phyloP scores from a whole-genome alignment of 1,140 invertebrate genomes.

The Tetraneura akinire region DNA sequence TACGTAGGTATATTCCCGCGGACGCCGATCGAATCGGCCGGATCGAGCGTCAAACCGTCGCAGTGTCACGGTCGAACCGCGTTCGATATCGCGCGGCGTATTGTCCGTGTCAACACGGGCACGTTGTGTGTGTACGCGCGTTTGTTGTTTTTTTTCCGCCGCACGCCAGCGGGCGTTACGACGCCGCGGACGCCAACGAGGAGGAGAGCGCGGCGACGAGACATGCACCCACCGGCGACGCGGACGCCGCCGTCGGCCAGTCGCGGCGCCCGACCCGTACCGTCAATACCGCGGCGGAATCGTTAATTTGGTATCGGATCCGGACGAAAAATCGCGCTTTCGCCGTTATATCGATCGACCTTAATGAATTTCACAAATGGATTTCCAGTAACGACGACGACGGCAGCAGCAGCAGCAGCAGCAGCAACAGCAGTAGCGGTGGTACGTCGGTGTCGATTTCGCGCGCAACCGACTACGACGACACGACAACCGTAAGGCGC shows the following conservation, averaged over 20 bases:
- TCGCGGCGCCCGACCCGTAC: slow-evolving; percentile 13
- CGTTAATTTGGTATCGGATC: background rate
- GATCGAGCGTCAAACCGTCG: background rate
- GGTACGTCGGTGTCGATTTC: slow-evolving; percentile 6
- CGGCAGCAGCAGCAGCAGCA: background rate
- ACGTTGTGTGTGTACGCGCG: too few species aligned
- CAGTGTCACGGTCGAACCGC: slow-evolving; percentile 23
- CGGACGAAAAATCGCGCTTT: too few species aligned
- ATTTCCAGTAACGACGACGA: slow-evolving; percentile 7
- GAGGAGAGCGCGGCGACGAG: background rate
- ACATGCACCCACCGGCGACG: background rate
- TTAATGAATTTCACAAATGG: slow-evolving; percentile 33
- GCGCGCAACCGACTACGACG: slow-evolving; percentile 15
- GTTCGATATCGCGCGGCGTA: background rate
- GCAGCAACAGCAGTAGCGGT: background rate
- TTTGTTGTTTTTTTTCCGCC: background rate
- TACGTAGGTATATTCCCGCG: background rate
- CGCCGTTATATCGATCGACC: slow-evolving; percentile 16
- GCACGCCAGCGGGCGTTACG: too few species aligned
- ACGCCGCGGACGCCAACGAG: background rate
- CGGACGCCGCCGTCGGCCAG: background rate
- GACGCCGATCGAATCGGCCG: background rate
- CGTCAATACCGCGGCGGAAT: slow-evolving; percentile 20
- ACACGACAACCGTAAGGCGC: slow-evolving; percentile 5
- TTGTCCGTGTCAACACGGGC: too few species aligned